These are phyloP conservation scores for Penelope pileata DNA, from an alignment of 2,113 vertebrate species.

Conservation along the genomic window DNA sequence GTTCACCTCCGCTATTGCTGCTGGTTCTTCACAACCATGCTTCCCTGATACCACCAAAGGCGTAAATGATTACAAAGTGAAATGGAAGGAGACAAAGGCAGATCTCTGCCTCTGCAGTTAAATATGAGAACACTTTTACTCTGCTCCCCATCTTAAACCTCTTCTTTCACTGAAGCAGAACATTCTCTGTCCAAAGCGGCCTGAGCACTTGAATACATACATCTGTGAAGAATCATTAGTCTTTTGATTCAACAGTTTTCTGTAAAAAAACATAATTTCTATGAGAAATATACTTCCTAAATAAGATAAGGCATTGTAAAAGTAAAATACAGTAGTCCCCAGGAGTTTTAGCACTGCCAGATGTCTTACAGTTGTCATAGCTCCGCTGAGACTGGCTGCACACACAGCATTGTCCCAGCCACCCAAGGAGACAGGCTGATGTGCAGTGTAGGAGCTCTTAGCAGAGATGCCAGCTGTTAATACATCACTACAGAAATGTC, in stretches of 20 bases:
- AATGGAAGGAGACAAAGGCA: background rate
- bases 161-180: background rate
- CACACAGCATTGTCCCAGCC: background rate
- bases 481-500: background rate
- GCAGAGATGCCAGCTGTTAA: background rate
- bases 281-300: background rate
- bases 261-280: background rate
- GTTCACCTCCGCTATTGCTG: background rate
- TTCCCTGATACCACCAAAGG: background rate
- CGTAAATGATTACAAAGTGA: background rate
- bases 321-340: background rate
- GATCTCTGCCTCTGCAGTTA: background rate
- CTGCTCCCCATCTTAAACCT: background rate
- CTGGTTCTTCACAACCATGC: background rate
- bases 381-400: background rate
- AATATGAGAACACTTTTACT: background rate
- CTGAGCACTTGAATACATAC: background rate
- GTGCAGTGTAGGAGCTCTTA: background rate
- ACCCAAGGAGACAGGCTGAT: background rate
- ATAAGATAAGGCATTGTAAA: background rate
- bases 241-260: background rate
- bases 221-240: background rate
- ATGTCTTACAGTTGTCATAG: background rate
- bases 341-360: background rate
- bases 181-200: background rate